phyloP scores from a whole-genome alignment of 2,113 vertebrate genomes.

The Bambusicola thoracicus region DNA sequence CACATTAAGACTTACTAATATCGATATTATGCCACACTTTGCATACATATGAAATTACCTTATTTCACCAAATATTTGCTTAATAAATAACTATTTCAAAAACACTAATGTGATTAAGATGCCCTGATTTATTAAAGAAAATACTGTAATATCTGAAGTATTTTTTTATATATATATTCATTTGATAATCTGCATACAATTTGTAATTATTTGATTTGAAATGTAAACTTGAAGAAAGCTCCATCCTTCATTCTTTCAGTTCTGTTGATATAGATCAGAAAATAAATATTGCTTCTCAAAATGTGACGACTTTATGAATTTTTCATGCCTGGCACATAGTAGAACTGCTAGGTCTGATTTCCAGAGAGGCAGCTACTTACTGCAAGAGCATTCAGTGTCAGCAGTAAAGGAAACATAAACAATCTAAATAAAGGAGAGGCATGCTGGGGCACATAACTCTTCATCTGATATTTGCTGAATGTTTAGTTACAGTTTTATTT shows the following conservation, averaged over 20 bases:
- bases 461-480: conserved; percentile 18
- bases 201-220: conserved; percentile 20
- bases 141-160: neutral
- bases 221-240: neutral
- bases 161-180: neutral
- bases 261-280: neutral
- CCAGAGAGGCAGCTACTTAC: neutral
- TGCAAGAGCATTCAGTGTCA: conserved; percentile 21
- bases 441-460: neutral
- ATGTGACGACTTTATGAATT: conserved; percentile 25
- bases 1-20: neutral
- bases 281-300: conserved; percentile 30
- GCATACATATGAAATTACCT: neutral
- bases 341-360: conserved; percentile 34
- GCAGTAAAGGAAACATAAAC: conserved; percentile 42
- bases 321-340: conserved; percentile 29
- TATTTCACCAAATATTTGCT: neutral
- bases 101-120: neutral
- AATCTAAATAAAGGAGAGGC: conserved; percentile 39
- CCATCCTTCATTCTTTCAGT: neutral
- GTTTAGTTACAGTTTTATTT: conserved; percentile 33
- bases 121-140: neutral
- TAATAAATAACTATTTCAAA: neutral
- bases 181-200: neutral
- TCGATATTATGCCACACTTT: neutral